A percentile compares a stretch with the other conserved stretches of the same genome.
These are phyloP conservation scores for Blennius ocellaris DNA, from an alignment of 2,113 vertebrate genomes.

Conservation along the genomic window DNA sequence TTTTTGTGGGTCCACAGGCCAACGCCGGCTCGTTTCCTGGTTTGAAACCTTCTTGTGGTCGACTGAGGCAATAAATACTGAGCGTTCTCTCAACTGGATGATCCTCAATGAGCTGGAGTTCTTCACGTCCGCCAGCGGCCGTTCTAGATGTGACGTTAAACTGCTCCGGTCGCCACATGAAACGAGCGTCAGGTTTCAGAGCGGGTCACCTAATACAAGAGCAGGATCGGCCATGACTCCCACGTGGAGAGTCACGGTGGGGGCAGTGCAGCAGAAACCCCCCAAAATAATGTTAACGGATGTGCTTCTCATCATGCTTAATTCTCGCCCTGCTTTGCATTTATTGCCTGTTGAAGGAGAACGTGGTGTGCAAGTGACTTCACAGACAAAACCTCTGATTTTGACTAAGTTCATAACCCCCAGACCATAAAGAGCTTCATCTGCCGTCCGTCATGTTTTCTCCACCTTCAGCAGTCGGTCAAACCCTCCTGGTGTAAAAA, in stretches of 20 bases:
- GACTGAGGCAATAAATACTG: constrained; percentile 28
- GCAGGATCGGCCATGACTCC: constrained; percentile 21
- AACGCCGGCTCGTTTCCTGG: constrained; percentile 13
- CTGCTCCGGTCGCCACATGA: constrained; percentile 50
- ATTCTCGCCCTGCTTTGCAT: no score
- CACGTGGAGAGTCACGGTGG: constrained; percentile 1
- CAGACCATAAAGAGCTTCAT: no score
- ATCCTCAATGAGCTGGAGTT: not conserved
- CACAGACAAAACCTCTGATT: no score
- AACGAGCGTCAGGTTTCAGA: constrained; percentile 5
- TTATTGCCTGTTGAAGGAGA: no score
- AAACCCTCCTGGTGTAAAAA: no score
- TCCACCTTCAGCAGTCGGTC: no score
- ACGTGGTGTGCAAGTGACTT: no score
- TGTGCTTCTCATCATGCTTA: no score
- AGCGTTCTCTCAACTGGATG: constrained; percentile 13
- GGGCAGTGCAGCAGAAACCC: not conserved
- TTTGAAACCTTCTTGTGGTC: constrained; percentile 25
- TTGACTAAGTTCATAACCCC: no score
- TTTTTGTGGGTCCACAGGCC: not conserved
- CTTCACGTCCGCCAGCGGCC: constrained; percentile 24
- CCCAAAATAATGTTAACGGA: not conserved
- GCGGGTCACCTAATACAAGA: constrained; percentile 42
- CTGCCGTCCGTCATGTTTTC: no score
- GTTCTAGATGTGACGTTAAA: constrained; percentile 31